Conservation (phyloP, 2,113 vertebrate species). For the Chionis minor region DNA sequence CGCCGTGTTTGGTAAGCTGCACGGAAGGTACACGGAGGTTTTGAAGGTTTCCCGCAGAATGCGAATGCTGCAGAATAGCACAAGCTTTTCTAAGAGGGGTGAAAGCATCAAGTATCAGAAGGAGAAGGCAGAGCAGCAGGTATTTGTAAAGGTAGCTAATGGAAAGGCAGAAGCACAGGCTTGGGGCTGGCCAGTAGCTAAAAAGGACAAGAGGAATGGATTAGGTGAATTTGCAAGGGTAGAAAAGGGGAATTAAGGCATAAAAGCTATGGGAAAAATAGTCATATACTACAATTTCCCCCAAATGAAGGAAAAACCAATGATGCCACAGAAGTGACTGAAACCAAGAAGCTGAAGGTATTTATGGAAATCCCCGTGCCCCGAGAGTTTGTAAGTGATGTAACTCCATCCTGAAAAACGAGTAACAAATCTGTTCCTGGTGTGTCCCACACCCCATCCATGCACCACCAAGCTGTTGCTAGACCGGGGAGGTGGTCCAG, state of each 20-base stretch:
- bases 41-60: neutral
- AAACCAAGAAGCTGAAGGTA: neutral
- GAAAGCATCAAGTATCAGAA: neutral
- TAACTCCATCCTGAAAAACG: neutral
- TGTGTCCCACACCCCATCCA: neutral
- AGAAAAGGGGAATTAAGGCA: neutral
- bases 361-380: neutral
- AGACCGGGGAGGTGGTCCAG: neutral
- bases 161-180: neutral
- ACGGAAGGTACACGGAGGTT: neutral
- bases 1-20: fast-evolving
- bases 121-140: neutral
- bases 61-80: neutral
- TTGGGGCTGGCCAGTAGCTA: neutral
- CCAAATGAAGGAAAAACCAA: neutral
- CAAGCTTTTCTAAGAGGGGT: neutral
- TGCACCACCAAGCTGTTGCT: neutral
- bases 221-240: neutral
- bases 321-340: neutral
- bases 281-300: neutral
- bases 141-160: neutral
- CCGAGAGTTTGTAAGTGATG: neutral
- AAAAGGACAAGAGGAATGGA: neutral
- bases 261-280: neutral
- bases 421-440: neutral